These are phyloP conservation scores for Myrmophylax atrothorax DNA, from an alignment of 2,113 vertebrate genomes.

Conservation along the genomic window DNA sequence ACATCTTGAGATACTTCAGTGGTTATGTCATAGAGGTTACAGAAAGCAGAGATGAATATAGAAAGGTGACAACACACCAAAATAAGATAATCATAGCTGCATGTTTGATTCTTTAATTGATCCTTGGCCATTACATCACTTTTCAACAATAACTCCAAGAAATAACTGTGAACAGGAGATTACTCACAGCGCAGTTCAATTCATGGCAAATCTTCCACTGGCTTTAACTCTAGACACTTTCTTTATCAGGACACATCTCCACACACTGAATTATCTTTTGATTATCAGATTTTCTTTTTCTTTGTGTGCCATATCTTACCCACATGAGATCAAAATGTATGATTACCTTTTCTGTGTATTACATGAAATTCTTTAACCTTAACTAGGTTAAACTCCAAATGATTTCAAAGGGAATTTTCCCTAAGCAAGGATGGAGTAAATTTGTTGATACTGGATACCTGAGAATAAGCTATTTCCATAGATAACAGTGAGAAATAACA, in stretches of 20 bases:
- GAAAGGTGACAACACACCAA: not conserved
- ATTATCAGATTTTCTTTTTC: not conserved
- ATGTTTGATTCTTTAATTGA: not conserved
- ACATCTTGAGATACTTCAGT: not conserved
- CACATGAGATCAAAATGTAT: not conserved
- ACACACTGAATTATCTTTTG: not conserved
- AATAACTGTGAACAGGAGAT: not conserved
- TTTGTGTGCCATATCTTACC: not conserved
- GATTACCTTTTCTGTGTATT: not conserved
- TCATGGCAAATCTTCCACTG: slow-evolving; percentile 1
- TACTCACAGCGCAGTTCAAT: not conserved
- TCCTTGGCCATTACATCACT: not conserved
- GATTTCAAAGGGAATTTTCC: not conserved
- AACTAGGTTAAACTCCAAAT: not conserved
- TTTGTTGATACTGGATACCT: not conserved
- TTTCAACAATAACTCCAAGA: not conserved
- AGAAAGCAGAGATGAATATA: not conserved
- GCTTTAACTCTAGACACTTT: not conserved
- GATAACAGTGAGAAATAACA: not conserved
- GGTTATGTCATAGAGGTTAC: not conserved
- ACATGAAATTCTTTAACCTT: not conserved
- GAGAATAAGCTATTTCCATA: not conserved
- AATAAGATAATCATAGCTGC: not conserved
- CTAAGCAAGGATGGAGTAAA: not conserved
- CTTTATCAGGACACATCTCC: not conserved